Evolutionary conservation across 2,797 vertebrate genomes (phyloP).

Genomic region (Limosa lapponica): DNA sequence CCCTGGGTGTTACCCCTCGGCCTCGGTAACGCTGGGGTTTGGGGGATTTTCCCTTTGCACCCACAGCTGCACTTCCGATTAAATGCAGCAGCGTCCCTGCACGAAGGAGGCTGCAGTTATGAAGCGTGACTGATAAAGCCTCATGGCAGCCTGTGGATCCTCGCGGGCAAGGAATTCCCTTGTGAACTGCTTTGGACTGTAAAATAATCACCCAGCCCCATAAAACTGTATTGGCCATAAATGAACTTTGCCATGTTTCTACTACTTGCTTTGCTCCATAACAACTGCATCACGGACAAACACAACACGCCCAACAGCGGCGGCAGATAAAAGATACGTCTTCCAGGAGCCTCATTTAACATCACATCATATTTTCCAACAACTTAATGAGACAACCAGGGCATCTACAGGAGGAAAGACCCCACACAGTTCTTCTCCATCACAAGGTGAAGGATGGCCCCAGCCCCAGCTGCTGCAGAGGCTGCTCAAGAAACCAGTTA

Average conservation of each 20-base stretch:
- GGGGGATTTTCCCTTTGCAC: not conserved
- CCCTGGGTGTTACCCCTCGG: not conserved
- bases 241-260: slow-evolving; percentile 23
- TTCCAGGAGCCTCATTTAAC: not conserved
- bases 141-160: not conserved
- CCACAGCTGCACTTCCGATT: not conserved
- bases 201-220: slow-evolving; percentile 67
- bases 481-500: not conserved
- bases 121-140: not conserved
- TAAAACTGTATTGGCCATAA: slow-evolving; percentile 17
- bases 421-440: not conserved
- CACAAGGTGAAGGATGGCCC: not conserved
- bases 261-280: slow-evolving; percentile 50
- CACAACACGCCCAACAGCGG: slow-evolving; percentile 47
- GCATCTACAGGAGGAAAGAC: not conserved
- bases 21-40: rapidly evolving
- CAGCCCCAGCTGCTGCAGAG: not conserved
- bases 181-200: slow-evolving; percentile 39
- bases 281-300: slow-evolving; percentile 16
- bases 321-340: not conserved
- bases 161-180: slow-evolving; percentile 61
- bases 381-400: not conserved
- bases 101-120: not conserved
- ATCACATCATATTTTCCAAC: not conserved
- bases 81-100: not conserved